phyloP scores from a whole-genome alignment of 2,797 vertebrate species.

The Ptychobarbus kaznakovi region DNA sequence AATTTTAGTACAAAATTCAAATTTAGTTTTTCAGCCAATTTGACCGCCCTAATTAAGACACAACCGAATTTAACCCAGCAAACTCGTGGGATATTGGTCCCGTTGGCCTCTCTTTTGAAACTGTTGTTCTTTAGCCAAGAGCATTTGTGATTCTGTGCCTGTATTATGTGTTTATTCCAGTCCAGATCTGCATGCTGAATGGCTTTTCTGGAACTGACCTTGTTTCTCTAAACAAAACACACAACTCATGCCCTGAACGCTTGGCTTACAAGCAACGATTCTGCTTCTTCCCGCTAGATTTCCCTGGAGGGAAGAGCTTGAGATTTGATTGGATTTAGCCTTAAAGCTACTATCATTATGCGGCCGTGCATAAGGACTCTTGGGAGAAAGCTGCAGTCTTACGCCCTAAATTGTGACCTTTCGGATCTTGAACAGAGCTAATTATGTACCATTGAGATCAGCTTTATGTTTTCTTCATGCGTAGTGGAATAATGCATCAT shows the following conservation, averaged over 20 bases:
- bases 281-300: conserved; percentile 39
- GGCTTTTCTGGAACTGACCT: conserved; percentile 24
- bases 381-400: conserved; percentile 17
- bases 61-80: neutral
- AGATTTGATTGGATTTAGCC: conserved; percentile 29
- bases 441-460: neutral
- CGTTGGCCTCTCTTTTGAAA: neutral
- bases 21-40: too few species aligned
- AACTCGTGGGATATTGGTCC: neutral
- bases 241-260: neutral
- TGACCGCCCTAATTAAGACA: too few species aligned
- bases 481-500: neutral
- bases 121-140: neutral
- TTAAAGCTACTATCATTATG: conserved; percentile 40
- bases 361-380: conserved; percentile 34
- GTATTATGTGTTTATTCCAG: conserved; percentile 23
- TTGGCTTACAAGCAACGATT: conserved; percentile 34
- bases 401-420: neutral
- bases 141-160: conserved; percentile 50
- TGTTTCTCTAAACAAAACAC: neutral
- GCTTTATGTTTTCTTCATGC: neutral
- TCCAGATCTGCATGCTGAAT: neutral
- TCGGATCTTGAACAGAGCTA: neutral
- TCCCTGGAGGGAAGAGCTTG: conserved; percentile 21
- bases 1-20: too few species aligned